Percentiles rank a stretch among this genome's conserved stretches.
Conservation (phyloP, 2,113 vertebrate genomes). For the Empidonax traillii region DNA sequence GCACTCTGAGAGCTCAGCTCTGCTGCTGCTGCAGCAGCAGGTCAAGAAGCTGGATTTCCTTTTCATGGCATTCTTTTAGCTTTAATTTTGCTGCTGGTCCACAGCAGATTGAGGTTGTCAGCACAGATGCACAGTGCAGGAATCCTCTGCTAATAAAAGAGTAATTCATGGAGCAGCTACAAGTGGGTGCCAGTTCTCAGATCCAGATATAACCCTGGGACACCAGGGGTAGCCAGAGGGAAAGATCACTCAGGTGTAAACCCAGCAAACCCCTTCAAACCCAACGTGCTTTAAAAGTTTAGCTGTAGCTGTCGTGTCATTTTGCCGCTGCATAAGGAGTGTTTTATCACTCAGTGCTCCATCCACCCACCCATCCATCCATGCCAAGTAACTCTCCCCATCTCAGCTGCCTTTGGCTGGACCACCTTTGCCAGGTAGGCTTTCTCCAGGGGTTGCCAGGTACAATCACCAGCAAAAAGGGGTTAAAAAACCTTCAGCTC, state of each 20-base stretch:
- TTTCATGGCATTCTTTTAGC: background rate
- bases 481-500: background rate
- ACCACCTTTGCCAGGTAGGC: background rate
- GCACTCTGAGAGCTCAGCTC: background rate
- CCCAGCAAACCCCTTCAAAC: background rate
- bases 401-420: background rate
- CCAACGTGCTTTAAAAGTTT: background rate
- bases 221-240: background rate
- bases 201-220: background rate
- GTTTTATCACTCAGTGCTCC: background rate
- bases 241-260: background rate
- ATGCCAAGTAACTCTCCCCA: background rate
- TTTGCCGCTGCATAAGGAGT: background rate
- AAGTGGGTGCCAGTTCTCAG: background rate
- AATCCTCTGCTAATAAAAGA: background rate
- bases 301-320: background rate
- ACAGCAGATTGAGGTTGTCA: background rate
- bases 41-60: background rate
- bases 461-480: background rate
- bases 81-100: background rate
- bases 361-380: background rate
- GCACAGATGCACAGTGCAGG: background rate
- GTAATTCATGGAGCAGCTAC: rapidly evolving
- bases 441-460: background rate
- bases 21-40: background rate